These are phyloP conservation scores for Leptoclinus maculatus DNA, from an alignment of 2,797 vertebrate species.

Conservation along the genomic window DNA sequence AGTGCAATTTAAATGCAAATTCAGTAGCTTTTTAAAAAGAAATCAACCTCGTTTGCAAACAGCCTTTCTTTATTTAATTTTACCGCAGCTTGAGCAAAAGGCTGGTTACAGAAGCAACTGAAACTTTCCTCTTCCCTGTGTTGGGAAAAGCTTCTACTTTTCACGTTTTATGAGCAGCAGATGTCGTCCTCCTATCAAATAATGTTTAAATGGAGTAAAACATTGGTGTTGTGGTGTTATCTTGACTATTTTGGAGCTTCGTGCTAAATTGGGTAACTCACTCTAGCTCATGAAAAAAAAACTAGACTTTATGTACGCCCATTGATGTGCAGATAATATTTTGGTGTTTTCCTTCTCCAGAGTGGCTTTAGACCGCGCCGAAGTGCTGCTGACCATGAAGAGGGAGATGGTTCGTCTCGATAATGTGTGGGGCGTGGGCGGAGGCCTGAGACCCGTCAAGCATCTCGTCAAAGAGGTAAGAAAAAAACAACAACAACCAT, in stretches of 20 bases:
- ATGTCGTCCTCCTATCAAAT: background rate
- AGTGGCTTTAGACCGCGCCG: constrained; percentile 89
- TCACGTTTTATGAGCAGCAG: background rate
- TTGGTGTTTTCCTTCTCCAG: constrained; percentile 59
- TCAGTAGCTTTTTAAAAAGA: background rate
- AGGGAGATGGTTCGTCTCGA: constrained; percentile 87
- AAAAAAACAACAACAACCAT: background rate
- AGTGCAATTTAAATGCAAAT: background rate
- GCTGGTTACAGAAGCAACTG: background rate
- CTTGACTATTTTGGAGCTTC: background rate
- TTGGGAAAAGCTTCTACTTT: background rate
- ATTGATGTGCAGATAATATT: background rate
- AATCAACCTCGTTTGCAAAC: too few species aligned
- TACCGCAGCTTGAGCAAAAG: background rate
- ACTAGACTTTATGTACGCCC: accelerated
- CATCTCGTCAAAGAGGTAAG: constrained; percentile 90
- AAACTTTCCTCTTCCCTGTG: background rate
- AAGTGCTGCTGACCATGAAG: constrained; percentile 89
- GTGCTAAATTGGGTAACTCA: background rate
- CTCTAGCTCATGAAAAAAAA: background rate
- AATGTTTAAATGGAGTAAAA: background rate
- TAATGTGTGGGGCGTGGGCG: constrained; percentile 92
- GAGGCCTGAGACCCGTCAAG: constrained; percentile 90
- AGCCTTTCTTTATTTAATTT: background rate
- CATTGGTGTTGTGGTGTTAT: background rate